Evolutionary conservation across 1,140 invertebrate species (phyloP).

Genomic region (Penaeus indicus): DNA sequence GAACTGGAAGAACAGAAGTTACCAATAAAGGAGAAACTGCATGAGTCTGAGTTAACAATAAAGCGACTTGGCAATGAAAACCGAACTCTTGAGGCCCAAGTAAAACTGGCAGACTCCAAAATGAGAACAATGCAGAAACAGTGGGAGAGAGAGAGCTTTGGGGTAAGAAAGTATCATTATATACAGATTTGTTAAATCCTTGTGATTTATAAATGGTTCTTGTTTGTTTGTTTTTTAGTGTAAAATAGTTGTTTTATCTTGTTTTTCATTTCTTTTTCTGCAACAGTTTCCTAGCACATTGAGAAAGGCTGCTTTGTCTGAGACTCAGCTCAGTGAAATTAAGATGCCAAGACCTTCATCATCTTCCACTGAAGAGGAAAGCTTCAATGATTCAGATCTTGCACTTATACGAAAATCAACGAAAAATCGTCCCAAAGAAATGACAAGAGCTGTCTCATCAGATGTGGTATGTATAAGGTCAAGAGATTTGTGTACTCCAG

Average conservation of each 20-base stretch:
- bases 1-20: too few relatives aligned
- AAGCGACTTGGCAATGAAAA: neutral
- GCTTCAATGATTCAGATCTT: constrained; percentile 13
- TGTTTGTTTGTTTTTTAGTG: neutral
- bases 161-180: constrained; percentile 8
- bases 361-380: constrained; percentile 23
- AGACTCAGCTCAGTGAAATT: constrained; percentile 1
- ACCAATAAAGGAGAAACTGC: too few relatives aligned
- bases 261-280: neutral
- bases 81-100: constrained; percentile 11
- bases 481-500: too few relatives aligned
- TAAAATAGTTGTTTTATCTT: neutral
- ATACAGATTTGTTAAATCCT: neutral
- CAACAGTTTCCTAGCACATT: neutral
- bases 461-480: too few relatives aligned
- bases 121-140: constrained; percentile 26
- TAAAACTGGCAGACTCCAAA: constrained; percentile 38
- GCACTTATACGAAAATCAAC: constrained; percentile 6
- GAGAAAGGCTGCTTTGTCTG: neutral
- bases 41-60: too few relatives aligned
- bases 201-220: neutral
- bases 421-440: neutral
- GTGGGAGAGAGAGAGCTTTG: constrained; percentile 26
- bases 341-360: neutral
- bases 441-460: too few relatives aligned